Conservation (phyloP, 2,888 invertebrate genomes). For the Strigamia crassipes region DNA sequence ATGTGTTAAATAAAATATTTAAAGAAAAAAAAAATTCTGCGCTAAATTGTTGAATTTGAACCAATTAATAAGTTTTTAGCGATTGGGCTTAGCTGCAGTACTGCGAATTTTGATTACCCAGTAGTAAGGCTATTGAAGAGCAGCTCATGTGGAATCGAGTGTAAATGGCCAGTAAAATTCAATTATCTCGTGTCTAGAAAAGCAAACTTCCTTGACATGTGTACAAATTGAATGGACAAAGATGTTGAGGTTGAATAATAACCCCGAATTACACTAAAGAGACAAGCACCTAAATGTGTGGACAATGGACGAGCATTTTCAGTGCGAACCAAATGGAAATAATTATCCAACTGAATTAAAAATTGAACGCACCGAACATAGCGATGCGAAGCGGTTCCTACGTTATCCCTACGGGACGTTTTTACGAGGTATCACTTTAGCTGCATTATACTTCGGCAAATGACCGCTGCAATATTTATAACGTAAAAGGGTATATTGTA, state of each 20-base stretch:
- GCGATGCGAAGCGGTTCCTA: no score
- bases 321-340: neutral
- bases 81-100: neutral
- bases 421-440: neutral
- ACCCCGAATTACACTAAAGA: neutral
- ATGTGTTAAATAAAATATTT: neutral
- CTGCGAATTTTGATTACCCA: neutral
- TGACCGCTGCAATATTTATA: neutral
- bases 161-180: slow-evolving; percentile 27
- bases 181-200: slow-evolving; percentile 11
- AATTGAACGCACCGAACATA: no score
- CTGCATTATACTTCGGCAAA: neutral
- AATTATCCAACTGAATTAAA: no score
- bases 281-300: neutral
- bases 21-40: neutral
- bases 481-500: neutral
- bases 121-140: neutral
- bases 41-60: neutral
- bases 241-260: slow-evolving; percentile 22
- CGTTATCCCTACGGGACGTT: no score
- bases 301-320: neutral
- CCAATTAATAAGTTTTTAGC: neutral
- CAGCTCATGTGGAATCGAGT: slow-evolving; percentile 13
- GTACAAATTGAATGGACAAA: slow-evolving; percentile 39
- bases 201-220: slow-evolving; percentile 23